Evolutionary conservation across 2,113 vertebrate species (phyloP), one percentile per base, ranked within the genome.

Genomic region (Rhinoptilus africanus): DNA sequence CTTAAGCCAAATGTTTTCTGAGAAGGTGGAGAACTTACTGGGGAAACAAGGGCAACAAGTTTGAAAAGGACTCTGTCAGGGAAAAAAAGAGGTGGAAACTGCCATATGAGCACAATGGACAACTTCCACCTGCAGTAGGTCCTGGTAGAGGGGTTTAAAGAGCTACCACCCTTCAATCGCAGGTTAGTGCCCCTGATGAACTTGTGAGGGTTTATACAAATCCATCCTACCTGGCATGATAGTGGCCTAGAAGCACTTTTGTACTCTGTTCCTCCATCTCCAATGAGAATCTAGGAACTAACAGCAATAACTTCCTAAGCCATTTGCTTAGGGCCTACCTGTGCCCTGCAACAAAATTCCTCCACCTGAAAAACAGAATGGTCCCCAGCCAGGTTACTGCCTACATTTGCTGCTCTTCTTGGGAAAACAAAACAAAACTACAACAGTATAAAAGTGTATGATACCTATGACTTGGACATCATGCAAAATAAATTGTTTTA

Each of bases 31-130:
- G 18, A 74, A 67, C 7, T 54, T 89, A 50, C 20, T 63, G n/a
- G 12, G 63, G 50, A 86, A 94, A 71, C 0, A 6, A 50, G 35
- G 32, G 39, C 28, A 93, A 66, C 10, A 66, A 53, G 35, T 81
- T 67, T 69, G 59, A 71, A 89, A 88, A 85, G 17, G 14, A 53
- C 15, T 43, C 32, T 66, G 35, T 22, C 60, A 47, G 50, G 10
- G 34, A 7, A 56, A 39, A 45, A 34, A 85, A 26, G 23, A 60
- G 19, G 39, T 62, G 68, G 59, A 94, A 85, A 71, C 39, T 60
- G 39, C 14, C 7, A 5, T 35, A 10, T 26, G 32, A n/a, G 34
- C 60, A 72, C 17, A 59, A 54, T 0, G 0, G 66, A 63, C 34
- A 72, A 22, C 64, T 85, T 45, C 69, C 22, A 41, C 30, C 14